Base-by-base conservation (phyloP, 1,140 invertebrate species). In the Drosophila busckii region DNA sequence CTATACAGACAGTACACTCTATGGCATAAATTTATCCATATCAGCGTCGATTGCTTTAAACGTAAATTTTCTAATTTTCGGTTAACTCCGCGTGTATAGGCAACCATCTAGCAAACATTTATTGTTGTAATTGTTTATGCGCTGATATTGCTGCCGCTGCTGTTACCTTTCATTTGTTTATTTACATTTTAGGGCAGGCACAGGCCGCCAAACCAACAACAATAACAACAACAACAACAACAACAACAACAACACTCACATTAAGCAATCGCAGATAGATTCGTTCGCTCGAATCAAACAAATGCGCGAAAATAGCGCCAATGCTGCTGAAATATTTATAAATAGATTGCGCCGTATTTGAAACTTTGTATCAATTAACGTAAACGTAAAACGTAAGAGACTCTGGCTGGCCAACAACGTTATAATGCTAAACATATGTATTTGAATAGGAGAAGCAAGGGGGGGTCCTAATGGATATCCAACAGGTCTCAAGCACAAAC, bases 361-460 rank as follows among this genome's bases (percentile, higher is more conserved):
- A 78, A 64, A 64, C 73, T 64, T 78, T 78, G 71, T 78, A 73
- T 71, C 68, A 73, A 73, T 78, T 80, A 62, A 80, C 59, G 58
- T 68, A 64, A 78, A 71, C 58, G 66, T 52, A 59, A 46, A 59
- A 40, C 20, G 56, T 55, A 61, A 53, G 48, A 44, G 32, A n/a
- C n/a, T n/a, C n/a, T n/a, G n/a, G n/a, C n/a, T n/a, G n/a, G n/a
- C n/a, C n/a, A n/a, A n/a, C n/a, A n/a, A n/a, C n/a, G n/a, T n/a
- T n/a, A n/a, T n/a, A n/a, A n/a, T n/a, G n/a, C n/a, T n/a, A n/a
- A n/a, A n/a, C n/a, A n/a, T n/a, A n/a, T n/a, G n/a, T n/a, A n/a
- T n/a, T n/a, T n/a, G n/a, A n/a, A n/a, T n/a, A n/a, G n/a, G n/a
- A n/a, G n/a, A n/a, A 54, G 28, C 31, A 22, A 32, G 54, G n/a